Base-by-base conservation (phyloP, 2,797 vertebrate genomes). In the Eulemur albifrons region DNA sequence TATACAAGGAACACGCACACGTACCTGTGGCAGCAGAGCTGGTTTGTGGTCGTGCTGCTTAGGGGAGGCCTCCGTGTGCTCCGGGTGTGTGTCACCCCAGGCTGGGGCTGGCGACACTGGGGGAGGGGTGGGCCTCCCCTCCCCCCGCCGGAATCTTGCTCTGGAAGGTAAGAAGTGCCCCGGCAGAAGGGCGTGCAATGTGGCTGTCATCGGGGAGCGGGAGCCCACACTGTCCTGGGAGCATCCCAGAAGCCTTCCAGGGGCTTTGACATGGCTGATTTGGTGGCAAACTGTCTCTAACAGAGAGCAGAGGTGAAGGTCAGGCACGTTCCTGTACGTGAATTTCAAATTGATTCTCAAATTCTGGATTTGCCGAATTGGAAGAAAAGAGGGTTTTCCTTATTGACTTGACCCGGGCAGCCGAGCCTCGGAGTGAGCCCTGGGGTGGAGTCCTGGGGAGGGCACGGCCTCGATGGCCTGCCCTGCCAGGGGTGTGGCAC, bases 141-240 rank as follows among this genome's bases (percentile, higher is more conserved):
- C 8, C 30, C 11, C 1, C 21, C 0, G 1, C 0, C 0, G 9
- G 76, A 63, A 35, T 43, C 6, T 11, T 43, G 75, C 61, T 45
- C 35, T 1, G 43, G 80, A 65, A 52, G 30, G 70, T 25, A 23
- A 38, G 8, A 32, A 7, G 18, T 23, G 9, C 15, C 11, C 7
- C 27, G n/a, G 70, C 0, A 3, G 59, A 13, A 1, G 69, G 0
- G 3, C 1, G 0, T 0, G 9, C 1, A 0, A 0, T 17, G 35
- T 20, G 76, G 10, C 52, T 8, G 43, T 27, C 52, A 4, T 2
- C 0, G 0, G 38, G n/a, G 72, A 35, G 3, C 1, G 1, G 67
- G n/a, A 32, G 40, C 70, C 18, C 14, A 0, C 1, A 7, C 32
- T 6, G 35, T 30, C n/a, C 92, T 4, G 0, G 54, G 90, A 17